Conservation (phyloP, 2,113 vertebrate genomes). For the Shinisaurus crocodilurus region DNA sequence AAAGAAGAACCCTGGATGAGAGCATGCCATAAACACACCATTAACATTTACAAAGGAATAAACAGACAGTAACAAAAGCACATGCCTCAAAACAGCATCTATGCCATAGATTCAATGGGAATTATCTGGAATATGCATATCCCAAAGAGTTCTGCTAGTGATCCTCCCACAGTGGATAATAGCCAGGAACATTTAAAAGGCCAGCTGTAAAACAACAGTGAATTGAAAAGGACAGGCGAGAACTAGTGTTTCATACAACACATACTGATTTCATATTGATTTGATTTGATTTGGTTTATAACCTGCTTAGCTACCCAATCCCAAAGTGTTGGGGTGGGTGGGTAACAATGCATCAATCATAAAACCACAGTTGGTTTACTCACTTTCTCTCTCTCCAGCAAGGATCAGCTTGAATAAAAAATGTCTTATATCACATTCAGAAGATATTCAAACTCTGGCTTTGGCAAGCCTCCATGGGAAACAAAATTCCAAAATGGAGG, state of each 20-base stretch:
- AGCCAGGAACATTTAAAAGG: background rate
- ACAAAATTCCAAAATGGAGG: background rate
- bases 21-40: background rate
- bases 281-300: background rate
- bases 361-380: background rate
- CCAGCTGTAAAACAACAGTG: background rate
- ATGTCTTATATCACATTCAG: background rate
- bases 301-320: background rate
- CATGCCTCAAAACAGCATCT: background rate
- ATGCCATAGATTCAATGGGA: too few relatives aligned
- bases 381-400: background rate
- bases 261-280: background rate
- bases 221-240: background rate
- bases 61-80: background rate
- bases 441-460: background rate
- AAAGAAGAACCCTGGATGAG: background rate
- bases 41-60: constrained; percentile 25
- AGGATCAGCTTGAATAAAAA: background rate
- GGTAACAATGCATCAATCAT: background rate
- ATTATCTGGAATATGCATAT: background rate
- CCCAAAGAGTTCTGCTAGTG: background rate
- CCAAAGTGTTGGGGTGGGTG: background rate
- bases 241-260: background rate
- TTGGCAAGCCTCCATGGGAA: background rate
- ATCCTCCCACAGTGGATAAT: background rate